These are phyloP conservation scores for Microvelia longipes DNA, from an alignment of 1,140 invertebrate species.

Conservation along the genomic window DNA sequence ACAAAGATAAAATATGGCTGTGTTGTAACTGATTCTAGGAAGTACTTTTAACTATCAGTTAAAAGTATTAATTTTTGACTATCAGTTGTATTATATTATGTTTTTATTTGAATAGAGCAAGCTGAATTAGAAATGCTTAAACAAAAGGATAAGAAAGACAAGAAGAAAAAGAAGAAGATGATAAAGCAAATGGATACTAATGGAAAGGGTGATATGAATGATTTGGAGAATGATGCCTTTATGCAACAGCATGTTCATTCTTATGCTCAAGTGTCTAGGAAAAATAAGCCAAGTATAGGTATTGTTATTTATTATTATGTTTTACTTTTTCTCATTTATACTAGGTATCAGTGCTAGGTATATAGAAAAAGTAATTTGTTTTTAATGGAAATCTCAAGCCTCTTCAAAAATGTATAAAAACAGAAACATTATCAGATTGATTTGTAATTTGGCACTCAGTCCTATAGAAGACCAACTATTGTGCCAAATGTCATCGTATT, in stretches of 20 bases:
- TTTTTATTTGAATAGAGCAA: constrained; percentile 8
- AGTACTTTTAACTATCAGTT: neutral
- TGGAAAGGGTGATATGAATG: neutral
- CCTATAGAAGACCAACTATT: no score
- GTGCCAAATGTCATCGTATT: no score
- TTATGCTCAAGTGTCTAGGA: neutral
- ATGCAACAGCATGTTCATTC: neutral
- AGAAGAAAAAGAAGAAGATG: constrained; percentile 23
- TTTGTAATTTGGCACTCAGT: no score
- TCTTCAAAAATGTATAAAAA: no score
- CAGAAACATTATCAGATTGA: no score
- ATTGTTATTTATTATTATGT: no score
- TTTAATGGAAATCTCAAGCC: no score
- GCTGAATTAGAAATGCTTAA: constrained; percentile 17
- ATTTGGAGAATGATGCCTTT: neutral
- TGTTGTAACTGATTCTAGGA: neutral
- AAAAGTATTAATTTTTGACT: neutral
- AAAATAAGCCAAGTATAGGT: neutral
- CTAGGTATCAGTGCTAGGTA: no score
- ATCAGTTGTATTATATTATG: neutral
- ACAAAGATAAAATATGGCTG: neutral
- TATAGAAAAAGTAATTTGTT: no score
- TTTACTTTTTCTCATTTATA: no score
- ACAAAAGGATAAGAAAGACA: constrained; percentile 29
- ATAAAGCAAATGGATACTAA: neutral